Evolutionary conservation across 2,888 invertebrate genomes (phyloP).

Genomic region (Tinea semifulvella): DNA sequence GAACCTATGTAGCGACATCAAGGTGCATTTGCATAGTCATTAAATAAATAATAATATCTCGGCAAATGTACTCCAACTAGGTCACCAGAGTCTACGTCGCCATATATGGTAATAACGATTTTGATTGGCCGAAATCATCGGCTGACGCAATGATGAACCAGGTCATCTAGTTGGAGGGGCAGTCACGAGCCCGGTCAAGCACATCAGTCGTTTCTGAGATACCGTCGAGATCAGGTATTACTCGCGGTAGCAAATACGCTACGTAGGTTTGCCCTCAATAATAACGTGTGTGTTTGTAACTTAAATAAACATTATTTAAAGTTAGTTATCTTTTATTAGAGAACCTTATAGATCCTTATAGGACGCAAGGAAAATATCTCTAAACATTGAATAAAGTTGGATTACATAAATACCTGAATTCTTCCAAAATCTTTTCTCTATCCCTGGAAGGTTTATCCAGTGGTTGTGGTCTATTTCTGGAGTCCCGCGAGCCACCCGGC

Average conservation of each 20-base stretch:
- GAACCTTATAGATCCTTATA: too few species aligned
- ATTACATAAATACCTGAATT: constrained; percentile 42
- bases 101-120: background rate
- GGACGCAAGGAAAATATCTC: too few species aligned
- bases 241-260: background rate
- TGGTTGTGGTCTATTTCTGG: background rate
- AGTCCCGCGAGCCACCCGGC: constrained; percentile 23
- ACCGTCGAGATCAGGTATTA: background rate
- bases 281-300: background rate
- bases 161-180: background rate
- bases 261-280: background rate
- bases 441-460: constrained; percentile 30
- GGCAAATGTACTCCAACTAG: background rate
- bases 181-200: background rate
- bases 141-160: background rate
- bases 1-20: background rate
- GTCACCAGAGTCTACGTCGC: background rate
- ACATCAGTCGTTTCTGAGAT: background rate
- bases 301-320: background rate
- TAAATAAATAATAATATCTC: background rate
- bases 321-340: too few species aligned
- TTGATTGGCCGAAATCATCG: background rate
- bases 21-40: background rate
- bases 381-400: too few species aligned
- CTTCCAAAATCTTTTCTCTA: constrained; percentile 52